Evolutionary conservation across 2,888 invertebrate genomes (phyloP), one percentile per base, ranked within the genome.

Genomic region (Leptopilina myrica): DNA sequence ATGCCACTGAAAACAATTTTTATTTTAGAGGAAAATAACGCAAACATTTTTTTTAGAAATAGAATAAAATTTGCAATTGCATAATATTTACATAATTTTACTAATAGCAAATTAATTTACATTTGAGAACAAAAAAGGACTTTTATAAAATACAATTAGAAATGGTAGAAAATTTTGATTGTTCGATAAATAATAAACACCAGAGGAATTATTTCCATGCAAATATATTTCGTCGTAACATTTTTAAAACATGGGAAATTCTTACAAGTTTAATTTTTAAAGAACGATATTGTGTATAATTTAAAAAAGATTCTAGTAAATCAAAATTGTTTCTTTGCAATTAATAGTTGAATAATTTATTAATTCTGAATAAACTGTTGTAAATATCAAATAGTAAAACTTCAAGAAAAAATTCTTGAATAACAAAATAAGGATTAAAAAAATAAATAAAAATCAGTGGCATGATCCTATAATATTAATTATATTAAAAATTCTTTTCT

Each of bases 191-290:
- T 56, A 56, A 73, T 73, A 73, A 56, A 73, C 26, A 73, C 73
- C 73, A 73, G 14, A 62, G 20, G 43, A 73, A 73, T 56, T 56
- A 73, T 73, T 73, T 73, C 56, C 73, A 73, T 73, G 69, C 69
- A 73, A 73, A 73, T 73, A 73, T 73, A 73, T 73, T 73, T 73
- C 33, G 69, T 73, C 53, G 33, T 73, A 73, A 73, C 53, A 73
- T 73, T 73, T 12, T 73, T 73, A 53, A 73, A 73, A 69, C 69
- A 11, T 69, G 26, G 53, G 26, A 53, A 26, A 49, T 69, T 46
- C 49, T 69, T 69, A 69, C 69, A 69, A 69, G 69, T 49, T 53
- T 69, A 69, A 69, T 69, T 73, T 43, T 43, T 43, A 73, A 73
- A 33, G 20, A 20, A 20, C 69, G 14, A 73, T 73, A 67, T 46